Percentiles rank a stretch among this genome's conserved stretches.
Conservation (phyloP, 2,797 vertebrate species). For the Erithacus rubecula region DNA sequence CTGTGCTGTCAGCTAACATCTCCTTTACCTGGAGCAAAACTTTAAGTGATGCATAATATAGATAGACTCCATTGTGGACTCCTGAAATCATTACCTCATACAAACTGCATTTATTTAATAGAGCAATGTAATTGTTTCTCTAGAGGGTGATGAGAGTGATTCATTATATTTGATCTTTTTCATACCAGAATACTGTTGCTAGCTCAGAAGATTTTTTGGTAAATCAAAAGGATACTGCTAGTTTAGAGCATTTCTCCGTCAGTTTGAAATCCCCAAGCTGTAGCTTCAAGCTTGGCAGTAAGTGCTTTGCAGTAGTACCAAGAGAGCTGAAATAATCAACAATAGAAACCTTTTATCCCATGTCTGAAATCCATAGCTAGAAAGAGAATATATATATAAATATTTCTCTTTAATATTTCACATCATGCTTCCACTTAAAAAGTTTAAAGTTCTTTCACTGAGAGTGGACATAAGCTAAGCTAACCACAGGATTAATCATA, state of each 20-base stretch:
- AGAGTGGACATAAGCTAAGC: constrained; percentile 32
- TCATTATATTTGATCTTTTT: constrained; percentile 33
- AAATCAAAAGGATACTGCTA: constrained; percentile 37
- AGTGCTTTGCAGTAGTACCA: constrained; percentile 20
- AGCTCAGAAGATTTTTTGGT: constrained; percentile 12
- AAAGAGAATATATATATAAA: constrained; percentile 31
- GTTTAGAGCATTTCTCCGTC: constrained; percentile 41
- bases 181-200: background rate
- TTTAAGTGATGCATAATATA: background rate
- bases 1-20: background rate
- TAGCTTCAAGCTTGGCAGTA: background rate
- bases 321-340: constrained; percentile 47
- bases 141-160: background rate
- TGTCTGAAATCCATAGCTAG: constrained; percentile 49
- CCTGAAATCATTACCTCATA: constrained; percentile 13
- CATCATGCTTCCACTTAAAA: constrained; percentile 18
- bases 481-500: constrained; percentile 29
- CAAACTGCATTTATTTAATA: background rate
- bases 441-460: constrained; percentile 26
- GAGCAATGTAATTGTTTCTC: constrained; percentile 21
- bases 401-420: constrained; percentile 65
- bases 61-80: background rate
- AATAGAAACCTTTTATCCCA: constrained; percentile 56
- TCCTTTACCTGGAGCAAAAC: background rate
- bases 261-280: constrained; percentile 49